phyloP scores from a whole-genome alignment of 2,797 vertebrate genomes.

The Rhynchotus rufescens region DNA sequence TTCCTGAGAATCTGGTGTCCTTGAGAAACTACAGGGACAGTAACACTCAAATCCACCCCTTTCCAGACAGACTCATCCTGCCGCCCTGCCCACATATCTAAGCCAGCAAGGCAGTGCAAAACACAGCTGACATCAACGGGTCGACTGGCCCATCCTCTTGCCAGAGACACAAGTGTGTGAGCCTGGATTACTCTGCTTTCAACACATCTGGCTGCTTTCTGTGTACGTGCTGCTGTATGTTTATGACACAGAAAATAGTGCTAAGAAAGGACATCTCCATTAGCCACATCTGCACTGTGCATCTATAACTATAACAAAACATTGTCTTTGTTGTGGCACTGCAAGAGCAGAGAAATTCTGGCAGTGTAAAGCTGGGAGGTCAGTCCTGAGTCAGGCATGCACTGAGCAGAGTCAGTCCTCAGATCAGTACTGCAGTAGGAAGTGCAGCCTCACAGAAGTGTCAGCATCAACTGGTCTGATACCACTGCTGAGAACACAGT shows the following conservation, averaged over 20 bases:
- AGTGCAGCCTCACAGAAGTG: background rate
- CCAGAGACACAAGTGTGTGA: background rate
- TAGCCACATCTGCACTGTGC: background rate
- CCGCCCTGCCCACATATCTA: background rate
- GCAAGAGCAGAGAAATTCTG: background rate
- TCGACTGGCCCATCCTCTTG: background rate
- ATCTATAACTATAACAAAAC: background rate
- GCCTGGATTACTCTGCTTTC: background rate
- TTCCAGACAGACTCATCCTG: background rate
- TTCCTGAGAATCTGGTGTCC: background rate
- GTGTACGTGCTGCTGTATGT: background rate
- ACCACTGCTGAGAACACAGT: background rate
- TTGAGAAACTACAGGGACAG: background rate
- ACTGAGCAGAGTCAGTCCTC: background rate
- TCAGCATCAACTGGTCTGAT: background rate
- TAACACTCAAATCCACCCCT: background rate
- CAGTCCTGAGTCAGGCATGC: background rate
- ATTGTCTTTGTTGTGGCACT: background rate
- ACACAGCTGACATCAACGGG: background rate
- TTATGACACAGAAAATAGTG: background rate
- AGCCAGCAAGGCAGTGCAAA: background rate
- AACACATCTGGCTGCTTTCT: background rate
- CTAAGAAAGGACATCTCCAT: rapidly evolving
- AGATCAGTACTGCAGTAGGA: background rate
- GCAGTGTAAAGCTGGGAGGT: background rate